Evolutionary conservation across 1,140 invertebrate genomes (phyloP), one percentile per base, ranked within the genome.

Genomic region (Halyomorpha halys): DNA sequence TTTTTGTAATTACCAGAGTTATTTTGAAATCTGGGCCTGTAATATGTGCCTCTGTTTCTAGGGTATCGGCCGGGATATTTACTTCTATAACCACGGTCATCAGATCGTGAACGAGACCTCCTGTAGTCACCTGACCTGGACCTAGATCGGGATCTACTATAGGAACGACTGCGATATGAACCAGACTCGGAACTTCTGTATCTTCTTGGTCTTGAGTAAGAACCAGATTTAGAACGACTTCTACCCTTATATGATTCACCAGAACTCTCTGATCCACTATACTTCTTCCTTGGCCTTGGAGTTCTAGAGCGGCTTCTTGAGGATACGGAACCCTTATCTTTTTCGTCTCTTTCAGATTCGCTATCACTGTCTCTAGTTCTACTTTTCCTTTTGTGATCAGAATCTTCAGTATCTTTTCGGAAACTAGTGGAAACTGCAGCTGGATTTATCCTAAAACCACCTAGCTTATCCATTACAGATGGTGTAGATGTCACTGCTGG

Each of bases 31-130:
- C 85, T 77, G 0, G 85, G 85, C 67, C 85, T 83, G 73, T 87
- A 87, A 70, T 87, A 87, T 0, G 85, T 87, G 49, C 85, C 85
- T 16, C 85, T 79, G 69, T 86, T 84, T 67, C 83, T 61, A 21
- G 67, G 85, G 64, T 81, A 80, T 70, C 74, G 78, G 69, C 74
- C 80, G 66, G 67, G 70, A 65, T 78, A 77, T 15, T 76, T 74
- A 62, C 73, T 76, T 3, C 76, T 70, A 62, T 79, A 74, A 11
- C 77, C 77, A 62, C 83, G 74, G 44, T 86, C 83, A 13, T 80
- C 79, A 0, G 83, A 85, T 16, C 80, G 78, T 59, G 82, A 84
- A 3, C 84, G 78, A 5, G 75, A 78, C 0, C 77, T 72, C 61
- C 75, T 56, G 45, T 66, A 63, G 56, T 70, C 76, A 51, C 63